Evolutionary conservation across 2,888 invertebrate species (phyloP).

Genomic region (Anthoptus insignis): DNA sequence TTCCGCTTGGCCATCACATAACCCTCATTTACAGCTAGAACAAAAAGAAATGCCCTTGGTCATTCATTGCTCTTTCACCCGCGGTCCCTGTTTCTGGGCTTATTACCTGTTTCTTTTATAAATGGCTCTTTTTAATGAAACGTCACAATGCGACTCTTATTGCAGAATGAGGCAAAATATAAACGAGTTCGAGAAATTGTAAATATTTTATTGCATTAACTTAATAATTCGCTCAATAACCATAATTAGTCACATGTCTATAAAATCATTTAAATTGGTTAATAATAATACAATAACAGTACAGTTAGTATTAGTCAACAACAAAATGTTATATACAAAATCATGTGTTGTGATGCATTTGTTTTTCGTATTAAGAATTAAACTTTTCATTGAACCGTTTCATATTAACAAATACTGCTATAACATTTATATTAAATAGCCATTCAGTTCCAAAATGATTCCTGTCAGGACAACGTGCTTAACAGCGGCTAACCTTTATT

Average conservation of each 20-base stretch:
- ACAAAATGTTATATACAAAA: neutral
- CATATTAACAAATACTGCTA: too few species aligned
- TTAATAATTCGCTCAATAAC: slow-evolving; percentile 3
- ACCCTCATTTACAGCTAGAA: slow-evolving; percentile 76
- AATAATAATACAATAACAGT: neutral
- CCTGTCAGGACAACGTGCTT: too few species aligned
- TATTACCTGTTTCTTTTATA: neutral
- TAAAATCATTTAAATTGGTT: neutral
- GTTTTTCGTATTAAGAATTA: too few species aligned
- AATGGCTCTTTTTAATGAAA: neutral
- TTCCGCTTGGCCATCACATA: slow-evolving; percentile 76
- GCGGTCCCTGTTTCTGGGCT: neutral
- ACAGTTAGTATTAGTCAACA: too few species aligned
- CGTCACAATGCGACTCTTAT: slow-evolving; percentile 19
- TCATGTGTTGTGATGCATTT: neutral
- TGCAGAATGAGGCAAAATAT: neutral
- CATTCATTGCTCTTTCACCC: slow-evolving; percentile 61
- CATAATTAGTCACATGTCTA: slow-evolving; percentile 1
- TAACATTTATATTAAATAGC: too few species aligned
- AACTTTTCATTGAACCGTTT: too few species aligned
- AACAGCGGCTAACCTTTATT: too few species aligned
- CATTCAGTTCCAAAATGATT: too few species aligned
- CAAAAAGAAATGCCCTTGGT: slow-evolving; percentile 80
- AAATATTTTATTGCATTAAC: neutral
- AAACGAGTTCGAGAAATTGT: neutral